Base-by-base conservation (phyloP, 2,113 vertebrate genomes). In the Oceanites oceanicus region DNA sequence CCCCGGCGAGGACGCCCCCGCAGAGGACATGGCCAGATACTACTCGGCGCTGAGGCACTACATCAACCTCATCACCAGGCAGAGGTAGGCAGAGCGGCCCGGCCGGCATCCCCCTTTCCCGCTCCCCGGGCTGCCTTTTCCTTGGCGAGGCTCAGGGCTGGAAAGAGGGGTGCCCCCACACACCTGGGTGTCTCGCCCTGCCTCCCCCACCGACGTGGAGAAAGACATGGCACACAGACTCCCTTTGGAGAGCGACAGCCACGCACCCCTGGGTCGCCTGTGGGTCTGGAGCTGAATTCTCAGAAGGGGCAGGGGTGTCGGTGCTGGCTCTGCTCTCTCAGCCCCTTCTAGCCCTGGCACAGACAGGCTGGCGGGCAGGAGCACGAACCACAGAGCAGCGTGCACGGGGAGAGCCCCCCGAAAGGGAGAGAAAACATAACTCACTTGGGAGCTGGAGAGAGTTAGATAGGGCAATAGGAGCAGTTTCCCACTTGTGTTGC, bases 21-120 rank as follows among this genome's bases (percentile, higher is more conserved):
- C 99, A 53, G 99, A 99, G 94, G 99, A 99, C 56, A 98, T 99
- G 98, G 99, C 99, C 98, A 99, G 99, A 98, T 99, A 99, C 97
- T 99, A 99, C 98, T 99, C 99, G 26, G 99, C 99, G 66, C 97
- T 99, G 98, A 99, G 99, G 97, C 99, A 99, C 97, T 99, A 99
- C 98, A 99, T 99, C 98, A 99, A 99, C 97, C 99, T 99, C 92
- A 99, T 99, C 98, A 99, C 99, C 93, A 98, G 99, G 98, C 99
- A 99, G 98, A 99, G 99, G 99, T 99, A 98, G 91, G 98, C 95
- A 74, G 23, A 21, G 70, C 62, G 15, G 66, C 18, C 34, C 23
- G 29, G 84, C 25, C 45, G 2, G 18, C 66, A 15, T 52, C 49
- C 17, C 70, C 40, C 10, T 55, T 47, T 22, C 52, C 58, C 1